Conservation (phyloP, 2,888 invertebrate genomes). For the Ashinkailepas kermadecensis region DNA sequence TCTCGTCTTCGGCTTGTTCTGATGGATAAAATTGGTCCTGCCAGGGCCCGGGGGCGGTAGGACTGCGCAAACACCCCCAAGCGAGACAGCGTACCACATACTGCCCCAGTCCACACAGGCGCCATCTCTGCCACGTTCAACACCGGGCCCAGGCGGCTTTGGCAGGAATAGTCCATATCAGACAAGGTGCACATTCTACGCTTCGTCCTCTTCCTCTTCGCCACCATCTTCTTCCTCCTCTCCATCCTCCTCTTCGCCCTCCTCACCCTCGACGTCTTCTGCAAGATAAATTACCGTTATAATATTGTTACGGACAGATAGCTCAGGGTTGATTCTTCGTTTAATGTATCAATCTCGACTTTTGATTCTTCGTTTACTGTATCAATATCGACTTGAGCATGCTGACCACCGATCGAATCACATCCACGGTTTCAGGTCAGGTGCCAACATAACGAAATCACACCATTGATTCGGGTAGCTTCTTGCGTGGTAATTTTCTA, state of each 20-base stretch:
- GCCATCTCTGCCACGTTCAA: neutral
- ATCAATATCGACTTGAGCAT: too few species aligned
- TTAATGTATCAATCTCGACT: too few species aligned
- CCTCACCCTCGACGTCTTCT: conserved; percentile 19
- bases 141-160: neutral
- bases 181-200: neutral
- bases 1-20: neutral
- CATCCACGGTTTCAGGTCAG: neutral
- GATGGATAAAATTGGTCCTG: conserved; percentile 7
- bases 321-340: too few species aligned
- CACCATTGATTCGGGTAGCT: too few species aligned
- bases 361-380: too few species aligned
- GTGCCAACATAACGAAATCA: neutral
- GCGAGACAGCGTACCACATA: neutral
- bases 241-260: conserved; percentile 22
- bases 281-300: neutral
- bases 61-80: neutral
- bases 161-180: neutral
- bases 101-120: neutral
- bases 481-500: too few species aligned
- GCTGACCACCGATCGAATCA: too few species aligned
- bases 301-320: too few species aligned
- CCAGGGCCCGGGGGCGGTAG: neutral
- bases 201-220: neutral
- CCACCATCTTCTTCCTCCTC: conserved; percentile 18